Evolutionary conservation across 2,888 invertebrate genomes (phyloP), one percentile per base, ranked within the genome.

Genomic region (Dascillus cervinus): DNA sequence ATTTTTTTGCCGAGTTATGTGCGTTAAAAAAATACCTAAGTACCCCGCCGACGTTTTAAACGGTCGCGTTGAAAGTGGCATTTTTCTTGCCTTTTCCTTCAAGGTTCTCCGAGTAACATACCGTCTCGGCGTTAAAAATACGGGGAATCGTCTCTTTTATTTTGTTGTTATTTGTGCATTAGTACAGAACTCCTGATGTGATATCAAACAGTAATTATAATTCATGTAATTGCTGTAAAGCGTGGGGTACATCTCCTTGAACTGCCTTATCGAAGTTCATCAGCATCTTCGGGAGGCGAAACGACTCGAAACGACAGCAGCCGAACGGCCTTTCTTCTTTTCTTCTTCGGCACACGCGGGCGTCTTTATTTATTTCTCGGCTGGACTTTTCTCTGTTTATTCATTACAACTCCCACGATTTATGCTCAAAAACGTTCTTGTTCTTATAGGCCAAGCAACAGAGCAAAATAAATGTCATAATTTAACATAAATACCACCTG

Each of bases 141-240:
- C n/a, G 21, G 19, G n/a, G 21, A 19, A 20, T 11, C 17, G 13
- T 21, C 10, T 21, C 11, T 17, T 22, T 22, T 15, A 31, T 28
- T 36, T 32, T 13, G 36, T 32, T 24, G 21, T 24, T 25, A 32
- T 32, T 36, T 26, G 28, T 22, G 22, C 29, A 29, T 20, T 21
- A 22, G 22, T 25, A 25, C 28, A 22, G 29, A 33, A 29, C 25
- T 30, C 24, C 30, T 11, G 30, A 30, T 30, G 30, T 30, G 23
- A 17, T 30, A 46, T 43, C 39, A 34, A 39, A 39, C 19, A 41
- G 41, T 40, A 44, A 48, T 49, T 45, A 46, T 49, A 45, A 47
- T 47, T 47, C 43, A 43, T 45, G 43, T 49, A 47, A 49, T 49
- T 49, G 45, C 49, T 33, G 33, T 29, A 43, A 43, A 46, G 44